Evolutionary conservation across 2,888 invertebrate species (phyloP).

Genomic region (Oscheius onirici): DNA sequence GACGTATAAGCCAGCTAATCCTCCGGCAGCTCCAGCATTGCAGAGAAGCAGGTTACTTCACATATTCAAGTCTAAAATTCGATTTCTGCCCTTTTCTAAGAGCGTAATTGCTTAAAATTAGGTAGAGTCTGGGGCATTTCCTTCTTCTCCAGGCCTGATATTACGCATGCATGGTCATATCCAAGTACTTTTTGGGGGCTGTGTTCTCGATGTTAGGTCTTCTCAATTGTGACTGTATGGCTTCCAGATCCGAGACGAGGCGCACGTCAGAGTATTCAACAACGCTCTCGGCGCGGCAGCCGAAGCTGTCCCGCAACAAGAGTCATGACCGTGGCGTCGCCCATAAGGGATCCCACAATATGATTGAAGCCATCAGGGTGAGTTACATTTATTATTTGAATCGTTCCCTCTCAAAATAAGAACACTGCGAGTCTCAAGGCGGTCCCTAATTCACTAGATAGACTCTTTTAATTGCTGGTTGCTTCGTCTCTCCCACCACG

Average conservation of each 20-base stretch:
- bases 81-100: conserved; percentile 4
- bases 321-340: conserved; percentile 22
- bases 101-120: conserved; percentile 10
- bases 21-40: neutral
- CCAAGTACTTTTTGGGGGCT: conserved; percentile 4
- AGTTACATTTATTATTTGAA: conserved; percentile 11
- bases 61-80: neutral
- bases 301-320: conserved; percentile 32
- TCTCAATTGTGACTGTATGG: neutral
- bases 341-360: conserved; percentile 21
- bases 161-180: conserved; percentile 17
- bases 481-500: neutral
- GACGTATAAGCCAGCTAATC: neutral
- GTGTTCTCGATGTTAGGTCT: neutral
- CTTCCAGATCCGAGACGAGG: conserved; percentile 23
- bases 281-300: conserved; percentile 28
- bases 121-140: neutral
- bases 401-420: neutral
- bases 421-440: neutral
- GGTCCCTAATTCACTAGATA: neutral
- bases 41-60: neutral
- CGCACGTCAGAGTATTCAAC: conserved; percentile 18
- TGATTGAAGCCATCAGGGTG: conserved; percentile 34
- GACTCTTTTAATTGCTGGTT: neutral
- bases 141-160: neutral